These are phyloP conservation scores for Thymelicus lineola DNA, from an alignment of 2,888 invertebrate species.

Conservation along the genomic window DNA sequence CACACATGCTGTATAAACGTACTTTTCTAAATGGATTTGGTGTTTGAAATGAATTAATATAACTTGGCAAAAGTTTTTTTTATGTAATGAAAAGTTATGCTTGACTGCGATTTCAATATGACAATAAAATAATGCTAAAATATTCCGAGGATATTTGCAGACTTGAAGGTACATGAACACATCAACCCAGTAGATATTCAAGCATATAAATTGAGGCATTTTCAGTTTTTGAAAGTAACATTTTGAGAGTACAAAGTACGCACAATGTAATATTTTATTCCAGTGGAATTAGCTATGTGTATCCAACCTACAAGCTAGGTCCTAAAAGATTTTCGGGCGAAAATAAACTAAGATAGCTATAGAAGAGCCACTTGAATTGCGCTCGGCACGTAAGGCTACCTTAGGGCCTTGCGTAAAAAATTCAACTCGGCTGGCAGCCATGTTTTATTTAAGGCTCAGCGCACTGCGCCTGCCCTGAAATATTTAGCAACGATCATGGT, in stretches of 20 bases:
- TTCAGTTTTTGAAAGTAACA: too few relatives aligned
- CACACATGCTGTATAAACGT: too few relatives aligned
- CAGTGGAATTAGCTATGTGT: background rate
- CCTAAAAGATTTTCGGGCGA: constrained; percentile 14
- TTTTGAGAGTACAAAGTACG: background rate
- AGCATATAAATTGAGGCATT: too few relatives aligned
- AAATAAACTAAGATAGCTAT: constrained; percentile 29
- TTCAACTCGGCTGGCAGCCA: constrained; percentile 66
- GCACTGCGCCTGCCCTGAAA: constrained; percentile 74
- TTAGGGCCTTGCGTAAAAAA: constrained; percentile 64
- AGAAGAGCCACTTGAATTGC: constrained; percentile 20
- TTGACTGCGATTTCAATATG: too few relatives aligned
- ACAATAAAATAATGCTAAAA: too few relatives aligned
- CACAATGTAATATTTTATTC: constrained; percentile 5
- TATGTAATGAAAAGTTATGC: too few relatives aligned
- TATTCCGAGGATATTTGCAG: too few relatives aligned
- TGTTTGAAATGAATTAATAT: too few relatives aligned
- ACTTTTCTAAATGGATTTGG: too few relatives aligned
- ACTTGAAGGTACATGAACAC: too few relatives aligned
- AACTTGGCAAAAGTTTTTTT: too few relatives aligned
- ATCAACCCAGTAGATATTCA: too few relatives aligned
- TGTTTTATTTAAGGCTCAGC: constrained; percentile 75
- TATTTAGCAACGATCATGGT: constrained; percentile 61
- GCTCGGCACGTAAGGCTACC: constrained; percentile 29
- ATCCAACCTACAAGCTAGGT: background rate